Percentiles rank a stretch among this genome's conserved stretches.
Evolutionary conservation across 2,888 invertebrate genomes (phyloP).

Genomic region (Perithous albicinctus): DNA sequence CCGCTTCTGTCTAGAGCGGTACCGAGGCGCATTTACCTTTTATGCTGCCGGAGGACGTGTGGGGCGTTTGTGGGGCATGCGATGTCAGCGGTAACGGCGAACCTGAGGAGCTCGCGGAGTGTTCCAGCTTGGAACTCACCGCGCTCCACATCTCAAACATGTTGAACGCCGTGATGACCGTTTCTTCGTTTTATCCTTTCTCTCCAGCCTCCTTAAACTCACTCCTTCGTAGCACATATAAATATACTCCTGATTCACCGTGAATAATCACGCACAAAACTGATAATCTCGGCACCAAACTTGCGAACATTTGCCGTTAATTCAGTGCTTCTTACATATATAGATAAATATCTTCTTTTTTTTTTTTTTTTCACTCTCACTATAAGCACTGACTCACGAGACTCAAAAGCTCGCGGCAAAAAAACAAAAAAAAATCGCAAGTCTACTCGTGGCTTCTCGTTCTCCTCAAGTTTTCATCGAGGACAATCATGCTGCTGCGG

Average conservation of each 20-base stretch:
- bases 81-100: conserved; percentile 83
- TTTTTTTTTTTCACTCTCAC: neutral
- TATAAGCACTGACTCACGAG: neutral
- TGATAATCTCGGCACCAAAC: conserved; percentile 34
- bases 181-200: conserved; percentile 65
- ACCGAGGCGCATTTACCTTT: conserved; percentile 88
- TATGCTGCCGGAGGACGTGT: conserved; percentile 93
- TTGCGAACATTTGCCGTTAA: conserved; percentile 54
- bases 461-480: neutral
- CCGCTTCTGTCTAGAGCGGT: conserved; percentile 4
- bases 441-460: conserved; percentile 20
- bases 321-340: neutral
- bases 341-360: neutral
- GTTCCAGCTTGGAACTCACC: conserved; percentile 91
- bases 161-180: conserved; percentile 85
- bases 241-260: conserved; percentile 34
- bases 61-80: conserved; percentile 90
- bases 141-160: conserved; percentile 95
- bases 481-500: conserved; percentile 14
- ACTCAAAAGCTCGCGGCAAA: neutral
- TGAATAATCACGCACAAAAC: conserved; percentile 16
- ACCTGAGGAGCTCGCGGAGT: conserved; percentile 84
- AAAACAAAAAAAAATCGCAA: neutral
- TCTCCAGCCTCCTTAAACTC: conserved; percentile 47
- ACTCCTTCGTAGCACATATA: conserved; percentile 61